Base-by-base conservation (phyloP, 2,888 invertebrate genomes). In the Leistus spinibarbis region DNA sequence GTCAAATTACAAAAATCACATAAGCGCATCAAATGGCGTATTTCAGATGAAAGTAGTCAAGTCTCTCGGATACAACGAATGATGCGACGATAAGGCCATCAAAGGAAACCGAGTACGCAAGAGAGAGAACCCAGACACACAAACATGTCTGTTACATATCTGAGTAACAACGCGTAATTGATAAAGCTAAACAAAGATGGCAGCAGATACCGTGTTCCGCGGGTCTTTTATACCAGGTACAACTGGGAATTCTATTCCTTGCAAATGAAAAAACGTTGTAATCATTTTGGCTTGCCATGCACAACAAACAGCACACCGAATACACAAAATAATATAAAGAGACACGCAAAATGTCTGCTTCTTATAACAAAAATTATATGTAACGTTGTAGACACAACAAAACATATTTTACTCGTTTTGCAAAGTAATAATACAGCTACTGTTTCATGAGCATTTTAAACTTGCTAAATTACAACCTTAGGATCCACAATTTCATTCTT, bases 1-100 rank as follows among this genome's bases (percentile, higher is more conserved):
- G 60, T 60, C 17, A 60, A 60, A 60, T 60, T 60, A 60, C 60
- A 60, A 60, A 60, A 60, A 60, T 60, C 60, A 60, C 60, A 60
- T 60, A 60, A 60, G 60, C 60, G 60, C 60, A 60, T 60, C 60
- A 60, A 60, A 60, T 60, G 4, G 20, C 60, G 60, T 20, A 60
- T 60, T 60, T 60, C 60, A 60, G 60, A 60, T 60, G 17, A 60
- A 60, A 60, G 60, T 60, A 60, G 19, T 10, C 60, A 17, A 22
- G n/a, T 19, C 57, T 24, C 24, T 24, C 24, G 24, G 24, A 24
- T 24, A 24, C 40, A 40, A 10, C 19, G 22, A 13, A 60, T 60
- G 20, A 17, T 19, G 17, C 10, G 19, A 60, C 17, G 60, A 60
- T 60, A 60, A 60, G n/a, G 20, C 60, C 60, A 60, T 60, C 60